These are phyloP conservation scores for Lepus oiostolus DNA, from an alignment of 2,797 vertebrate species.

Conservation along the genomic window DNA sequence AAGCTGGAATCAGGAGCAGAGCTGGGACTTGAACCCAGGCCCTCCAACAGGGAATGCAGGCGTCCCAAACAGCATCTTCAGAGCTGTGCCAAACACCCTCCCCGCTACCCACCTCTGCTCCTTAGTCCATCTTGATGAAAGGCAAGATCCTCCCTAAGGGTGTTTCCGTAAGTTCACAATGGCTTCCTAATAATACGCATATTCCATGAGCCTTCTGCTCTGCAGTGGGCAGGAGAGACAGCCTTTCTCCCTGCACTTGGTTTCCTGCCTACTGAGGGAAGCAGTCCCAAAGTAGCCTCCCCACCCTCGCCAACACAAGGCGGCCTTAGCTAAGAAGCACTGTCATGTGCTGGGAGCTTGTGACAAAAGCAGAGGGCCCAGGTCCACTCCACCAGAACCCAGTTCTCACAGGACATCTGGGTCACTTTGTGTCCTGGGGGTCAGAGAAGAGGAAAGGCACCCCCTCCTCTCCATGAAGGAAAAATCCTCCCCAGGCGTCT, in stretches of 20 bases:
- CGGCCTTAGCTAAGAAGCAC: background rate
- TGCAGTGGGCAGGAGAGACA: background rate
- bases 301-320: background rate
- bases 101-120: constrained; percentile 8
- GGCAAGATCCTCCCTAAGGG: background rate
- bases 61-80: too few species aligned
- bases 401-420: background rate
- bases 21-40: too few species aligned
- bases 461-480: too few species aligned
- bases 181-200: too few species aligned
- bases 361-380: background rate
- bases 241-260: background rate
- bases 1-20: too few species aligned
- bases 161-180: too few species aligned
- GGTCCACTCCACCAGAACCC: background rate
- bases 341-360: background rate
- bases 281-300: background rate
- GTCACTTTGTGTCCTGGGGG: background rate
- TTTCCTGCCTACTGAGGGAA: background rate
- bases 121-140: constrained; percentile 13
- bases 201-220: background rate
- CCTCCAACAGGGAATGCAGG: too few species aligned
- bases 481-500: too few species aligned
- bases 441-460: background rate
- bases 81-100: too few species aligned